phyloP scores from a whole-genome alignment of 2,797 vertebrate genomes.

The Chelonia mydas region DNA sequence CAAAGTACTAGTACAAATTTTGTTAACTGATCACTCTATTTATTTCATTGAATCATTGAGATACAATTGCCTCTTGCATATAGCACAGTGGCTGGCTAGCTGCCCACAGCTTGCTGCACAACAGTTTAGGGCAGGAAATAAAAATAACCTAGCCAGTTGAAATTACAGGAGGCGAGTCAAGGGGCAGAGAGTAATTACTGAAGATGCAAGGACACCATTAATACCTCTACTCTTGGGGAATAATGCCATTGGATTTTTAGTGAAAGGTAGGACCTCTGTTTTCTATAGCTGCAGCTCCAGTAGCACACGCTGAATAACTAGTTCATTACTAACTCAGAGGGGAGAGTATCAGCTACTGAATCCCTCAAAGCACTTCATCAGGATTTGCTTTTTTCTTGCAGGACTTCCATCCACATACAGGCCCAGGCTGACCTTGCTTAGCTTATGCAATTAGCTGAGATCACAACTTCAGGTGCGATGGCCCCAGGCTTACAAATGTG shows the following conservation, averaged over 20 bases:
- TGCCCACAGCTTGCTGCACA: slow-evolving; percentile 14
- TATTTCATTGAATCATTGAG: slow-evolving; percentile 46
- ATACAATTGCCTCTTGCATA: background rate
- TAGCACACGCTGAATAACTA: background rate
- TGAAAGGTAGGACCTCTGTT: background rate
- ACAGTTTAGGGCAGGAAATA: background rate
- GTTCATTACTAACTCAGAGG: background rate
- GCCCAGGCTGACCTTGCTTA: background rate
- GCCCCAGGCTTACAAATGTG: background rate
- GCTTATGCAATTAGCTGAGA: slow-evolving; percentile 8
- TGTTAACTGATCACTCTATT: slow-evolving; percentile 30
- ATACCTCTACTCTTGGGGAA: background rate
- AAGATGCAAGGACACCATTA: background rate
- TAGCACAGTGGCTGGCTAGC: slow-evolving; percentile 27
- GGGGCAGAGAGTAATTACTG: background rate
- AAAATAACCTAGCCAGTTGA: background rate
- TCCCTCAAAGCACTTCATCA: background rate
- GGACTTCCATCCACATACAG: background rate
- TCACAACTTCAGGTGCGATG: background rate
- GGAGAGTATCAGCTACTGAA: background rate
- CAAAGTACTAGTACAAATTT: slow-evolving; percentile 18
- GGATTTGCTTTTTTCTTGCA: background rate
- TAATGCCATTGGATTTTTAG: background rate
- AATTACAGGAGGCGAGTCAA: background rate
- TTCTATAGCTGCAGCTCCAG: background rate